Evolutionary conservation across 2,113 vertebrate genomes (phyloP).

Genomic region (Pelvicachromis taeniatus): DNA sequence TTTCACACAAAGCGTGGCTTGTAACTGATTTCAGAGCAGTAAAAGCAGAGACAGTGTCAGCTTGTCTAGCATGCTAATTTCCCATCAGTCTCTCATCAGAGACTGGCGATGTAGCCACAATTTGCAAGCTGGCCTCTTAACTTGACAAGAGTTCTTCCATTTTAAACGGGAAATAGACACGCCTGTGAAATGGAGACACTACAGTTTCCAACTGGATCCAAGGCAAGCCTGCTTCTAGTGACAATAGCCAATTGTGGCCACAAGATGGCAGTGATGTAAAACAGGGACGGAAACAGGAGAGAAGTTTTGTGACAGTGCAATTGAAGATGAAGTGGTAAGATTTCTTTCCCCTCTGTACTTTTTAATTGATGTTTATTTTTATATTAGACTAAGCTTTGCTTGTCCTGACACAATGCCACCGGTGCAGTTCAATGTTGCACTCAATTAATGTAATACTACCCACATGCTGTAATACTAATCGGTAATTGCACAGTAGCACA

Average conservation of each 20-base stretch:
- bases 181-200: background rate
- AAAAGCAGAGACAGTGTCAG: background rate
- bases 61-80: background rate
- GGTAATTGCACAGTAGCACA: background rate
- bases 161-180: background rate
- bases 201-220: background rate
- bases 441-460: background rate
- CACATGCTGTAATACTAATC: background rate
- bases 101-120: background rate
- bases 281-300: background rate
- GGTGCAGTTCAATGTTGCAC: background rate
- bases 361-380: background rate
- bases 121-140: background rate
- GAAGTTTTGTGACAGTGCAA: background rate
- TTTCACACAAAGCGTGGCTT: background rate
- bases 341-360: background rate
- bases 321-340: background rate
- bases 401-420: background rate
- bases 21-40: background rate
- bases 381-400: background rate
- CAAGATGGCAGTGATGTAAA: background rate
- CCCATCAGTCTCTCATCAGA: background rate
- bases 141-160: background rate
- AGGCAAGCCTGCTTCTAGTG: background rate
- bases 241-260: background rate